Conservation (phyloP, 2,888 invertebrate species). For the Chalcis sispes region DNA sequence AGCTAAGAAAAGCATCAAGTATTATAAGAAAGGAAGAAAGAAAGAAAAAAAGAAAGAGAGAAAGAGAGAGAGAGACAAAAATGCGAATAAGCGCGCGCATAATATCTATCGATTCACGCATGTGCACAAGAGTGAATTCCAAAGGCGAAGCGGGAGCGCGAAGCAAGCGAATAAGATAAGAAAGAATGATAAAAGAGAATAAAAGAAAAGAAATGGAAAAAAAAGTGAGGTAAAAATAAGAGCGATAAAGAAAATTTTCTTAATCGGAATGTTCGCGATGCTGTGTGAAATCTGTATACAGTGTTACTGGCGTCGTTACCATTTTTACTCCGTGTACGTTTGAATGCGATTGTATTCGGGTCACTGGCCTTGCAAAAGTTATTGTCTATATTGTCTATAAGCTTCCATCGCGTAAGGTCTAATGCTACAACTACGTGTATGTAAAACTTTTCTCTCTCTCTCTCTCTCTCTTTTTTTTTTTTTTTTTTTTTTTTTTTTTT, state of each 20-base stretch:
- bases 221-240: background rate
- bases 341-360: constrained; percentile 18
- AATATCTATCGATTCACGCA: constrained; percentile 53
- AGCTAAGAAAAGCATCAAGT: constrained; percentile 50
- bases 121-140: constrained; percentile 47
- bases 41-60: constrained; percentile 29
- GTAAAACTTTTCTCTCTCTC: too few relatives aligned
- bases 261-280: constrained; percentile 44
- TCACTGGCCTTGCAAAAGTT: constrained; percentile 31
- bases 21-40: constrained; percentile 2
- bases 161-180: background rate
- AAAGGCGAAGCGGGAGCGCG: constrained; percentile 18
- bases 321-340: background rate
- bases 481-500: too few relatives aligned
- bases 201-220: background rate
- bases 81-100: constrained; percentile 47
- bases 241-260: constrained; percentile 36
- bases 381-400: too few relatives aligned
- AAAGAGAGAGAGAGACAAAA: constrained; percentile 41
- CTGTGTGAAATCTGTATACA: too few relatives aligned
- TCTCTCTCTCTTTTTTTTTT: too few relatives aligned
- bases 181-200: background rate
- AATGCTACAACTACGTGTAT: too few relatives aligned
- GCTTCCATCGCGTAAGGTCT: too few relatives aligned
- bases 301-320: too few relatives aligned